These are phyloP conservation scores for Acanthosoma haemorrhoidale DNA, from an alignment of 2,888 invertebrate species.

Conservation along the genomic window DNA sequence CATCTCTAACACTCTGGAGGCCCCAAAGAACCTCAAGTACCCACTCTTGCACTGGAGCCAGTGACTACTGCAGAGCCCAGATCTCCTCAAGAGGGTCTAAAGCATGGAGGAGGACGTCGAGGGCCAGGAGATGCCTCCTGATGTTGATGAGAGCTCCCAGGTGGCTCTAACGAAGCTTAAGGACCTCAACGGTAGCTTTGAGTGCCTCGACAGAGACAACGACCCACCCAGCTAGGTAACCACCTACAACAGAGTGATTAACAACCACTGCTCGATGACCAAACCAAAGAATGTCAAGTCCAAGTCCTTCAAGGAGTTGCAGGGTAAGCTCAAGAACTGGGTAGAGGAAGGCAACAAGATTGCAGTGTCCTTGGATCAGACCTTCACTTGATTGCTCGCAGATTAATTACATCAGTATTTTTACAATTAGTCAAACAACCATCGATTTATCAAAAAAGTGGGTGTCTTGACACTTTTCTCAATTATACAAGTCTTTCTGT, in stretches of 20 bases:
- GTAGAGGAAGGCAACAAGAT: constrained; percentile 73
- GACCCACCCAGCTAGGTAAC: constrained; percentile 51
- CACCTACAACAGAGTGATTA: constrained; percentile 81
- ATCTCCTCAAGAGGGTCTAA: constrained; percentile 74
- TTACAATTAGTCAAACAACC: too few species aligned
- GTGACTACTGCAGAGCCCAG: constrained; percentile 44
- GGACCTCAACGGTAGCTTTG: constrained; percentile 49
- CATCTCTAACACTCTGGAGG: constrained; percentile 80
- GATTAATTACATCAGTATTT: too few species aligned
- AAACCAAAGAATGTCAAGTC: constrained; percentile 88
- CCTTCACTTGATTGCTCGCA: constrained; percentile 47
- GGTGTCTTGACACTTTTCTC: too few species aligned
- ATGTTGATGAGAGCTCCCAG: not conserved
- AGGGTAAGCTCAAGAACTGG: constrained; percentile 78
- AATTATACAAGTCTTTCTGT: too few species aligned
- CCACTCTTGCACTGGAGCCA: constrained; percentile 65
- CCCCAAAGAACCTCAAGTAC: constrained; percentile 67
- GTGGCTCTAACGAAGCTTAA: constrained; percentile 43
- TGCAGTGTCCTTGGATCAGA: constrained; percentile 61
- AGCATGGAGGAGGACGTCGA: constrained; percentile 82
- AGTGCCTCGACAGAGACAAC: constrained; percentile 44
- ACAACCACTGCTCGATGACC: constrained; percentile 81
- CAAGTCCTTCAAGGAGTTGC: constrained; percentile 76
- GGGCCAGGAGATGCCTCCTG: constrained; percentile 47
- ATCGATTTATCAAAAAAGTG: too few species aligned